Conservation (phyloP, 2,797 vertebrate species). For the Pantherophis vulpinus region DNA sequence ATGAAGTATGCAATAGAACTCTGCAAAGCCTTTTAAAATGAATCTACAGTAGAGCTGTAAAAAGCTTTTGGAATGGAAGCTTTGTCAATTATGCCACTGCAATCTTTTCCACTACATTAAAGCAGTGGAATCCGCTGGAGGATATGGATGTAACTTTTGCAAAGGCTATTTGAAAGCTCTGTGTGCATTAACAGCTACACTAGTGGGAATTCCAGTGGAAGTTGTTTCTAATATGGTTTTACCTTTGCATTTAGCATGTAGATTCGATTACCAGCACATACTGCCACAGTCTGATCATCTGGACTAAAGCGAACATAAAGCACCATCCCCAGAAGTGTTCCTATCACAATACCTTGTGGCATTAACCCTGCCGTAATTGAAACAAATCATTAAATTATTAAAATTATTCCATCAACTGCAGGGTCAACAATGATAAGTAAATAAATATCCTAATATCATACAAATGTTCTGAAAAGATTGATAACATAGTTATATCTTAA, state of each 20-base stretch:
- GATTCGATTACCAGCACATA: constrained; percentile 62
- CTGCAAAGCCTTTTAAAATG: neutral
- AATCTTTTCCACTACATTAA: neutral
- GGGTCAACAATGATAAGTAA: neutral
- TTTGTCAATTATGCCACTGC: neutral
- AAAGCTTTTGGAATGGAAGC: neutral
- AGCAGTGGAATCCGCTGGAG: neutral
- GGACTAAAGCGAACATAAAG: constrained; percentile 65
- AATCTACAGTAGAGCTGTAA: neutral
- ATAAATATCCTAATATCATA: neutral
- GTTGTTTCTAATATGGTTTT: constrained; percentile 17
- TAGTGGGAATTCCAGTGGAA: neutral
- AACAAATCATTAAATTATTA: neutral
- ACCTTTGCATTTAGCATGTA: constrained; percentile 66
- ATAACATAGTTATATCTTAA: neutral
- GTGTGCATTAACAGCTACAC: neutral
- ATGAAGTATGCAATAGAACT: neutral
- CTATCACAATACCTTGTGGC: constrained; percentile 60
- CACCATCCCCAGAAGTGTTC: constrained; percentile 59
- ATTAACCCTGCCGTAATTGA: constrained; percentile 55
- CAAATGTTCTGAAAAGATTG: neutral
- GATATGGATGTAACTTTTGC: neutral
- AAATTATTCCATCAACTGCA: constrained; percentile 6
- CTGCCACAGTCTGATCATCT: constrained; percentile 57
- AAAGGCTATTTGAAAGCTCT: neutral